Conservation (phyloP, 2,113 vertebrate genomes). For the Camarhynchus parvulus region DNA sequence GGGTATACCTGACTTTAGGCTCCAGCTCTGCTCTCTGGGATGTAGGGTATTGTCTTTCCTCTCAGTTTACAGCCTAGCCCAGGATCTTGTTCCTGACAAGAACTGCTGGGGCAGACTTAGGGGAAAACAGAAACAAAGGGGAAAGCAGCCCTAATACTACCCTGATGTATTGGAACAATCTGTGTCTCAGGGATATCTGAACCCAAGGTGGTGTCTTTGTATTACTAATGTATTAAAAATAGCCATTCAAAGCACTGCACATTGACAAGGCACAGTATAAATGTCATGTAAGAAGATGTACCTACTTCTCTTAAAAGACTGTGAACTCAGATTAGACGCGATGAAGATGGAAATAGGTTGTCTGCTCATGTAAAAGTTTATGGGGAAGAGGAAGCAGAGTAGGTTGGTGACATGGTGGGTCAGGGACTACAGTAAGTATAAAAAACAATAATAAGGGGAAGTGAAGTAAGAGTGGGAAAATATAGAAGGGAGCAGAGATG, state of each 20-base stretch:
- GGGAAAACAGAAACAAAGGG: neutral
- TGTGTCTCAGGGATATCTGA: neutral
- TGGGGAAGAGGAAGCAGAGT: neutral
- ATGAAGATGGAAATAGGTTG: neutral
- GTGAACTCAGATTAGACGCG: accelerated
- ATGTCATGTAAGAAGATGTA: neutral
- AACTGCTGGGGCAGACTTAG: neutral
- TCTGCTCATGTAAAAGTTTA: neutral
- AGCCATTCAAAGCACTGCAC: neutral
- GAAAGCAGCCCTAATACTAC: neutral
- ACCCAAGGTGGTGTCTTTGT: neutral
- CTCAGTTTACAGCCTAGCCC: neutral
- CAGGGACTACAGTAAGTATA: neutral
- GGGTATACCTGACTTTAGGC: neutral
- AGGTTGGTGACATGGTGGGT: neutral
- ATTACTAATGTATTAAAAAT: neutral
- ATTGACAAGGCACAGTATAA: neutral
- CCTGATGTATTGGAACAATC: neutral
- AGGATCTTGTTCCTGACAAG: neutral
- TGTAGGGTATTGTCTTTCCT: neutral
- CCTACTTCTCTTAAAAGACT: neutral
- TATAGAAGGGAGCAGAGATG: neutral
- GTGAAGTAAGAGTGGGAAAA: neutral
- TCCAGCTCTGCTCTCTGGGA: neutral
- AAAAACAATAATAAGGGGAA: neutral